A percentile compares a stretch with the other conserved stretches of the same genome.
phyloP scores from a whole-genome alignment of 1,140 invertebrate genomes.

The Heliconius himera region DNA sequence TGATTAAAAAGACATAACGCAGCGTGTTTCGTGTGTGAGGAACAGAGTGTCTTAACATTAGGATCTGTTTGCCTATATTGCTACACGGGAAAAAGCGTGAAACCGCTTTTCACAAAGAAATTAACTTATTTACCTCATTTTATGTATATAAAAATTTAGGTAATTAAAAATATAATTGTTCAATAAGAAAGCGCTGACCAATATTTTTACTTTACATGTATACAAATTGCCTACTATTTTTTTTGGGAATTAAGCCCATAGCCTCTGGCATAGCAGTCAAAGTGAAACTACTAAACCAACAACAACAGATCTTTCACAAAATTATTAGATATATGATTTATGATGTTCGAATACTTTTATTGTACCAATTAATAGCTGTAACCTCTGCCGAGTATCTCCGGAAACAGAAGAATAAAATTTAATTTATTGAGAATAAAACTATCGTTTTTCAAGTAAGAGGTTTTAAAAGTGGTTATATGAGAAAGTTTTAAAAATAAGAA shows the following conservation, averaged over 20 bases:
- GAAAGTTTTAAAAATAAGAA: not conserved
- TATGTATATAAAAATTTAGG: no score
- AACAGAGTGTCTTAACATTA: no score
- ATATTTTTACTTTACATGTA: no score
- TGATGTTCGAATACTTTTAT: not conserved
- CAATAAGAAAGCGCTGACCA: no score
- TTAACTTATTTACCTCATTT: no score
- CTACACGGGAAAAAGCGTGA: no score
- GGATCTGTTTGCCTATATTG: no score
- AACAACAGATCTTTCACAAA: not conserved
- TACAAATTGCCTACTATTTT: no score
- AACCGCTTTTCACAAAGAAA: no score
- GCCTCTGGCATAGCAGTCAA: not conserved
- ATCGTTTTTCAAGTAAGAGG: not conserved
- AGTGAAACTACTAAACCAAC: not conserved
- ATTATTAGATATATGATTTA: conserved; percentile 2
- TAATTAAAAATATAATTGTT: no score
- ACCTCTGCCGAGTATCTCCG: not conserved
- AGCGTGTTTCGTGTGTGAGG: no score
- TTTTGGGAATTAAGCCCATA: not conserved
- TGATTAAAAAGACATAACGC: no score
- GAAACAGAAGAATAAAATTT: conserved; percentile 6
- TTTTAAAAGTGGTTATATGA: not conserved
- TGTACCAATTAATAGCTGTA: not conserved
- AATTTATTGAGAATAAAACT: conserved; percentile 3